These are phyloP conservation scores for Luperina nickerlii DNA, from an alignment of 2,888 invertebrate species.

Conservation along the genomic window DNA sequence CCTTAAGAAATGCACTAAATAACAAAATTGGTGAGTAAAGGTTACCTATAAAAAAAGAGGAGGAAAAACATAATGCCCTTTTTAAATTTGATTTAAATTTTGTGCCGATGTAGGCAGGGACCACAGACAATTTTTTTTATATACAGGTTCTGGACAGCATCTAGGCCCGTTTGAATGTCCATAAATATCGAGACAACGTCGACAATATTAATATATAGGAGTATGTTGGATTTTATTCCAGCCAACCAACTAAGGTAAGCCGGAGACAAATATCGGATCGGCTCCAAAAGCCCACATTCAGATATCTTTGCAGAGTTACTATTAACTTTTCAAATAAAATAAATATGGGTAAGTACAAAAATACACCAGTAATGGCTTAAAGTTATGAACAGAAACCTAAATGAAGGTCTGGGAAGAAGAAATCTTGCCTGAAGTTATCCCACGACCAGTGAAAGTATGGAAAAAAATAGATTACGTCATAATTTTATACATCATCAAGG, in stretches of 20 bases:
- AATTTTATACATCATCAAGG: background rate
- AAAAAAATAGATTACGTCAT: background rate
- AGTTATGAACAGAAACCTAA: background rate
- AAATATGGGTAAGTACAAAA: too few species aligned
- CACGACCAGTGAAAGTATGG: background rate
- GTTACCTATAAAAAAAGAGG: background rate
- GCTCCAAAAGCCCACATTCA: background rate
- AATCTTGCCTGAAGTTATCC: background rate
- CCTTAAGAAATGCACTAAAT: background rate
- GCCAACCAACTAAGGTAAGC: background rate
- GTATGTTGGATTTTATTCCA: background rate
- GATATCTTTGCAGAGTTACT: background rate
- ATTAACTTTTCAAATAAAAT: background rate
- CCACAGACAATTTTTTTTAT: background rate
- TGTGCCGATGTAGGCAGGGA: background rate
- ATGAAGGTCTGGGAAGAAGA: background rate
- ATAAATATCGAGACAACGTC: background rate
- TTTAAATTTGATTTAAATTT: background rate
- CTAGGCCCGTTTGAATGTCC: background rate
- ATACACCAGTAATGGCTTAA: background rate
- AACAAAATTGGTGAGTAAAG: background rate
- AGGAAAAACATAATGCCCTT: background rate
- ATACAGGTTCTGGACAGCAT: background rate
- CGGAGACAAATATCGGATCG: background rate
- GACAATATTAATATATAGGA: background rate